Evolutionary conservation across 2,888 invertebrate genomes (phyloP).

Genomic region (Erebia aethiops): DNA sequence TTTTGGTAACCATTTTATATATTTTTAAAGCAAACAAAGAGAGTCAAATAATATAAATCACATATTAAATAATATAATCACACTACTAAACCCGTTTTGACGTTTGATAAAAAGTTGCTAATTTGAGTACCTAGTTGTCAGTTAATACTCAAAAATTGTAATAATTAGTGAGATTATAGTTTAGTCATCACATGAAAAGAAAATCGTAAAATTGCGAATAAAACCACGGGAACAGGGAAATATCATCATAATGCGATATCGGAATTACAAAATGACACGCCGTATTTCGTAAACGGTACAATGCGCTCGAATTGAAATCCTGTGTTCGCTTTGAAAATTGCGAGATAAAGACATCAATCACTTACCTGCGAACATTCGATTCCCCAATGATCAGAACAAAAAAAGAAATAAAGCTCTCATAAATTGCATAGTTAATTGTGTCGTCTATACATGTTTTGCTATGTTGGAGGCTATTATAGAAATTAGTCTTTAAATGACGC

Average conservation of each 20-base stretch:
- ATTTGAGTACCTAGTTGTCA: too few relatives aligned
- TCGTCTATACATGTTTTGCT: not conserved
- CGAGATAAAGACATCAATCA: conserved; percentile 67
- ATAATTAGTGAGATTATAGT: too few relatives aligned
- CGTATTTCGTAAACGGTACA: conserved; percentile 43
- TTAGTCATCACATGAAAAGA: too few relatives aligned
- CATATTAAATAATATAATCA: too few relatives aligned
- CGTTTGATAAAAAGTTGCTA: too few relatives aligned
- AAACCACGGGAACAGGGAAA: conserved; percentile 2
- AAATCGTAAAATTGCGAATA: not conserved
- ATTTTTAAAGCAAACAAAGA: too few relatives aligned
- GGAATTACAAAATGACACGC: conserved; percentile 36
- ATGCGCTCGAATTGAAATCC: conserved; percentile 57
- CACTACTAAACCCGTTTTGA: too few relatives aligned
- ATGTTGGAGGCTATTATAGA: not conserved
- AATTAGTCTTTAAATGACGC: too few relatives aligned
- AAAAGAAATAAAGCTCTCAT: conserved; percentile 39
- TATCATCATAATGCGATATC: conserved; percentile 26
- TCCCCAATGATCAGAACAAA: conserved; percentile 56
- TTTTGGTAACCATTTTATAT: too few relatives aligned
- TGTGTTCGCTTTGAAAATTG: conserved; percentile 58
- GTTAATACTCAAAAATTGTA: too few relatives aligned
- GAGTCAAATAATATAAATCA: too few relatives aligned
- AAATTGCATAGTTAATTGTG: conserved; percentile 28
- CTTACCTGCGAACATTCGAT: conserved; percentile 63